Conservation (phyloP, 37 sponge, comb jelly and placozoan genomes). For the Halichondria panicea region DNA sequence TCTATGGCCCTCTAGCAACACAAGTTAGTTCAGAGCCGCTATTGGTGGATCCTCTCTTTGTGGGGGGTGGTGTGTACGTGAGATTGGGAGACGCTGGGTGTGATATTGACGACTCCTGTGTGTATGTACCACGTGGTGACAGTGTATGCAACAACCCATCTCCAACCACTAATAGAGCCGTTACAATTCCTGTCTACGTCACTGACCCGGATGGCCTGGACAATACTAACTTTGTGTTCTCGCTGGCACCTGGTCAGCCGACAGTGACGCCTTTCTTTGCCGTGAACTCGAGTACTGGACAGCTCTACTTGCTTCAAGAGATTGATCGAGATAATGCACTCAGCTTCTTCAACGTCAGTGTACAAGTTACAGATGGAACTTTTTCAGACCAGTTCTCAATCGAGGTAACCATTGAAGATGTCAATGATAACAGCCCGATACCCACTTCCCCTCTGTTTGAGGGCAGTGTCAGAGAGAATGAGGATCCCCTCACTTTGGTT, state of each 20-base stretch:
- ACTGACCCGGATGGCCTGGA: constrained; percentile 58
- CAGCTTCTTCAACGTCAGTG: constrained; percentile 12
- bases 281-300: constrained; percentile 38
- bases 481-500: constrained; percentile 15
- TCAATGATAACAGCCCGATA: constrained; percentile 61
- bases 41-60: constrained; percentile 61
- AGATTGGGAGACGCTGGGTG: constrained; percentile 47
- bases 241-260: constrained; percentile 41
- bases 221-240: constrained; percentile 25
- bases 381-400: constrained; percentile 25
- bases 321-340: constrained; percentile 49
- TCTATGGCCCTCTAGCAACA: constrained; percentile 52
- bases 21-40: constrained; percentile 11
- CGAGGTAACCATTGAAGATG: constrained; percentile 27
- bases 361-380: constrained; percentile 48
- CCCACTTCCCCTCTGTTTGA: constrained; percentile 12
- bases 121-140: background rate
- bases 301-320: constrained; percentile 17
- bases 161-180: background rate
- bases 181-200: constrained; percentile 35
- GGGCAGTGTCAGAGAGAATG: constrained; percentile 41
- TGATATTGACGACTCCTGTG: constrained; percentile 13
- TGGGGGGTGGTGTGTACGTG: constrained; percentile 61
- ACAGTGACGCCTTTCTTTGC: constrained; percentile 26
- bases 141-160: constrained; percentile 51